Evolutionary conservation across 2,888 invertebrate species (phyloP).

Genomic region (Dexiosoma caninum): DNA sequence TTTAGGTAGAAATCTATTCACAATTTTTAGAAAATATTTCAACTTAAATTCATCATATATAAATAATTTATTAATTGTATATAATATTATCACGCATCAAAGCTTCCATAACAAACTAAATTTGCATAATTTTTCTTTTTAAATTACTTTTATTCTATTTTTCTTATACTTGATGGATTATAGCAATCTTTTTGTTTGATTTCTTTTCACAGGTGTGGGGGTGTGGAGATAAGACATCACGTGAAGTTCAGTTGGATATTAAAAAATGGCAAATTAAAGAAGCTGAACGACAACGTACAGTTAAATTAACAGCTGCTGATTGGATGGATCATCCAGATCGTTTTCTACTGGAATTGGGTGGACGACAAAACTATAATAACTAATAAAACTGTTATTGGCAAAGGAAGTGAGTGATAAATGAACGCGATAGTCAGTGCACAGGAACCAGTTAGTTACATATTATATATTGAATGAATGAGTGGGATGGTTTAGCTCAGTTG

Average conservation of each 20-base stretch:
- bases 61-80: conserved; percentile 17
- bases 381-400: conserved; percentile 66
- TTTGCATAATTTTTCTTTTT: background rate
- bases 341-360: conserved; percentile 92
- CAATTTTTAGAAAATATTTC: conserved; percentile 36
- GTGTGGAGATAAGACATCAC: conserved; percentile 87
- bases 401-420: background rate
- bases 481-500: conserved; percentile 46
- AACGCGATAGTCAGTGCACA: conserved; percentile 7
- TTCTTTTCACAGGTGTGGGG: conserved; percentile 87
- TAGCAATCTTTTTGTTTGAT: background rate
- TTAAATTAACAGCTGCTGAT: conserved; percentile 91
- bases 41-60: conserved; percentile 5
- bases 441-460: conserved; percentile 39
- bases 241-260: conserved; percentile 91
- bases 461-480: conserved; percentile 20
- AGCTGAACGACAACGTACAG: conserved; percentile 89
- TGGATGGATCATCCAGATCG: conserved; percentile 98
- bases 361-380: conserved; percentile 88
- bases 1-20: conserved; percentile 33
- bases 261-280: conserved; percentile 95
- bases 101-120: conserved; percentile 59
- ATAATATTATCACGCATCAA: conserved; percentile 53
- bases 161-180: background rate
- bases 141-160: background rate